Conservation (phyloP, 2,888 invertebrate genomes). For the Tinea pellionella region DNA sequence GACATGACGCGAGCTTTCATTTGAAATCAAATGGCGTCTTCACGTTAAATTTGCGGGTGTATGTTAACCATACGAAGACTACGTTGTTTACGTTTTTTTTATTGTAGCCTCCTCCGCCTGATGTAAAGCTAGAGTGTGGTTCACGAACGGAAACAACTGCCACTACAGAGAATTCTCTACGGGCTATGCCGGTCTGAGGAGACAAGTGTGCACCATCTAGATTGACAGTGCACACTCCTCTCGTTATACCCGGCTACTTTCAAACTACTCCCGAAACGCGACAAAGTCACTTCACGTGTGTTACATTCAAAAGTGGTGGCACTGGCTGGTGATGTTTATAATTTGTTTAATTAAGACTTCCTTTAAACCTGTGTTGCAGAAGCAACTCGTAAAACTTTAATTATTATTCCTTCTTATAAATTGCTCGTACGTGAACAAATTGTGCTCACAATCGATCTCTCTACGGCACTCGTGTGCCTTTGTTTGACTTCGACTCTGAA, state of each 20-base stretch:
- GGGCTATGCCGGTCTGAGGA: too few species aligned
- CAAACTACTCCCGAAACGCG: too few species aligned
- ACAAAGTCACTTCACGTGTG: too few species aligned
- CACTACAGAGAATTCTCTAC: too few species aligned
- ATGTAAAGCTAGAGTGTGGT: too few species aligned
- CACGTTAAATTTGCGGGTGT: neutral
- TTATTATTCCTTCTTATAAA: constrained; percentile 62
- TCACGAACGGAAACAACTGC: too few species aligned
- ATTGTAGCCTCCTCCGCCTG: too few species aligned
- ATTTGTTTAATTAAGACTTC: constrained; percentile 55
- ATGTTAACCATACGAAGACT: neutral
- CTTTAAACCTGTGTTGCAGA: constrained; percentile 32
- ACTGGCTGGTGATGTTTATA: too few species aligned
- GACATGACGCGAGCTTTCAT: neutral
- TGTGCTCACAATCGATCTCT: constrained; percentile 62
- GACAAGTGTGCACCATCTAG: too few species aligned
- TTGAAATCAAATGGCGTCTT: neutral
- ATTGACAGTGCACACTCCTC: too few species aligned
- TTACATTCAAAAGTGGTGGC: too few species aligned
- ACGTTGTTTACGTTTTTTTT: neutral
- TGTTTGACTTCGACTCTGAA: constrained; percentile 67
- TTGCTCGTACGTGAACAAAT: constrained; percentile 64
- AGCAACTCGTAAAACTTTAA: constrained; percentile 62
- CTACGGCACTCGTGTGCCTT: constrained; percentile 50
- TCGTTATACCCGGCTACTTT: too few species aligned